Conservation (phyloP, 2,797 vertebrate species). For the Graptemys geographica region DNA sequence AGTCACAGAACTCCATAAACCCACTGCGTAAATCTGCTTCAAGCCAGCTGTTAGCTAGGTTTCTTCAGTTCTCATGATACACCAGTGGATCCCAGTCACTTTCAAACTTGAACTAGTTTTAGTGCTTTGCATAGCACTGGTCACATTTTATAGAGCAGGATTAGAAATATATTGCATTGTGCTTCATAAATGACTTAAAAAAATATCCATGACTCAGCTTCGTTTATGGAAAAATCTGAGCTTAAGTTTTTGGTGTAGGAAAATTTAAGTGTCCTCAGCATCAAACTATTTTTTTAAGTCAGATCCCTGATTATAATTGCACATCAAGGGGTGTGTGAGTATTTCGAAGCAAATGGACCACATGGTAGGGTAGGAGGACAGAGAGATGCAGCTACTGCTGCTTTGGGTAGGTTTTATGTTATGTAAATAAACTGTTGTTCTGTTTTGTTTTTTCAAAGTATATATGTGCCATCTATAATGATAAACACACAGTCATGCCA, state of each 20-base stretch:
- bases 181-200: slow-evolving; percentile 53
- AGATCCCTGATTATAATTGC: neutral
- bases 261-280: neutral
- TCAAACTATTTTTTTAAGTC: neutral
- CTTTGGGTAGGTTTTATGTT: neutral
- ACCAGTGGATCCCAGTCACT: slow-evolving; percentile 39
- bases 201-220: slow-evolving; percentile 48
- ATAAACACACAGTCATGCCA: neutral
- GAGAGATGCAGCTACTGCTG: neutral
- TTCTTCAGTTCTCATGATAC: slow-evolving; percentile 32
- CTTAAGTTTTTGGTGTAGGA: slow-evolving; percentile 28
- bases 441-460: neutral
- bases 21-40: neutral
- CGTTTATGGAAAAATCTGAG: slow-evolving; percentile 44
- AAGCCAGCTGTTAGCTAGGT: slow-evolving; percentile 45
- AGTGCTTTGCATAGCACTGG: slow-evolving; percentile 25
- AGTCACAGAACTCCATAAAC: slow-evolving; percentile 3
- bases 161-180: slow-evolving; percentile 40
- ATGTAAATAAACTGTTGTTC: neutral
- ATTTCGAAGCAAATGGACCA: neutral
- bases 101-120: slow-evolving; percentile 26
- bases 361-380: neutral
- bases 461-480: neutral
- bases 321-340: fast-evolving
- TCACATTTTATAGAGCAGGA: slow-evolving; percentile 23